Conservation (phyloP, 64 coral and sea anemone species). For the Trachythela sp. region DNA sequence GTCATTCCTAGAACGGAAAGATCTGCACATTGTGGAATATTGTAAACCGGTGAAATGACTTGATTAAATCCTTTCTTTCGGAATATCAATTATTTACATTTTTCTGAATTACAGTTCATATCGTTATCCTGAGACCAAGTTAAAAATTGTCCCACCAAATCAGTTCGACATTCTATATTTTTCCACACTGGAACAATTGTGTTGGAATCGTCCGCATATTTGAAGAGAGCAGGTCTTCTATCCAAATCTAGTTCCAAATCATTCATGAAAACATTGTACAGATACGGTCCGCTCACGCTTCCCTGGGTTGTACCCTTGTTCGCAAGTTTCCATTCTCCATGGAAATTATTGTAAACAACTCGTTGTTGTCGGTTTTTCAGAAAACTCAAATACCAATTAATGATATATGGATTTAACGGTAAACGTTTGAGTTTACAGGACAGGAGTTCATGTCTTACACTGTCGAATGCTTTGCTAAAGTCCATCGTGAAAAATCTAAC, state of each 20-base stretch:
- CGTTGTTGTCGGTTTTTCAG: not conserved
- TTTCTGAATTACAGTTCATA: conserved; percentile 35
- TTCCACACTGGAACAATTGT: not conserved
- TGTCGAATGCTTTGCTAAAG: conserved; percentile 3
- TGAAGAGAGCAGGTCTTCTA: not conserved
- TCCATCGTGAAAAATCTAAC: too few relatives aligned
- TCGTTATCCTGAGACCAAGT: conserved; percentile 12
- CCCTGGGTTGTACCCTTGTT: conserved; percentile 8
- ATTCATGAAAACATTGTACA: not conserved
- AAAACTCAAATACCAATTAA: conserved; percentile 3
- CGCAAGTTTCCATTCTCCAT: not conserved
- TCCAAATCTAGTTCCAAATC: not conserved
- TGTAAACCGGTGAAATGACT: conserved; percentile 26
- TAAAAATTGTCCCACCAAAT: conserved; percentile 34
- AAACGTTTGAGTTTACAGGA: conserved; percentile 14
- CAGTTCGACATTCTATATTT: conserved; percentile 5
- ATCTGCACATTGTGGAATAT: conserved; percentile 5
- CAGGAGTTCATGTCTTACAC: conserved; percentile 10
- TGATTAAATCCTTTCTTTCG: conserved; percentile 24
- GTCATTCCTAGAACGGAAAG: conserved; percentile 10
- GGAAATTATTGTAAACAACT: not conserved
- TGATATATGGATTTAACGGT: not conserved
- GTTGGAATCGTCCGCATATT: conserved; percentile 2
- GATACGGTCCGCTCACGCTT: conserved; percentile 9
- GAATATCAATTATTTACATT: conserved; percentile 38